A percentile compares a stretch with the other conserved stretches of the same genome.
phyloP scores from a whole-genome alignment of 2,113 vertebrate genomes.

The Origma solitaria region DNA sequence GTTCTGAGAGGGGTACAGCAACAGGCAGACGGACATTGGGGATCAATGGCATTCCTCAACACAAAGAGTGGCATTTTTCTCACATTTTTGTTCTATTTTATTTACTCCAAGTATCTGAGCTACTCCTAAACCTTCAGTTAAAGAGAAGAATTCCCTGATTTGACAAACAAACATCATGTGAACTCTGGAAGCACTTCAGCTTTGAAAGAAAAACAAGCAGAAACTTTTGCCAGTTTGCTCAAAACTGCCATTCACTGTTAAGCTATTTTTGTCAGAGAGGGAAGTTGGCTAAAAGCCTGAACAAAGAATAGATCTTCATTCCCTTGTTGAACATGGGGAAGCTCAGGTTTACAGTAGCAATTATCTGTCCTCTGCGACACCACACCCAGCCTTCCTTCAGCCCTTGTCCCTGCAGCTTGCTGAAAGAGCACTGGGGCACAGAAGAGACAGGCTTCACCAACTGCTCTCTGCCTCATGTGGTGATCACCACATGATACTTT shows the following conservation, averaged over 20 bases:
- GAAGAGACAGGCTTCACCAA: not conserved
- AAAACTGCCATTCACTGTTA: not conserved
- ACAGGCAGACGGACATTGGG: not conserved
- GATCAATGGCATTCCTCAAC: not conserved
- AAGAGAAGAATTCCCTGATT: not conserved
- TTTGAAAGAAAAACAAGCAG: not conserved
- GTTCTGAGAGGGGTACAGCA: not conserved
- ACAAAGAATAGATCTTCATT: not conserved
- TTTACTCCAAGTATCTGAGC: not conserved
- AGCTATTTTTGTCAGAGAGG: not conserved
- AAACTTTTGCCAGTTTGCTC: not conserved
- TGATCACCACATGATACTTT: not conserved
- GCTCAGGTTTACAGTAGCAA: conserved; percentile 4
- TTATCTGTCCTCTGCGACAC: not conserved
- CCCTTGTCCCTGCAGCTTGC: not conserved
- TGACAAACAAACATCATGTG: not conserved
- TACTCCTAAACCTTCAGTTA: not conserved
- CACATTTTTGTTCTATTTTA: not conserved
- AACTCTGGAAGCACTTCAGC: not conserved
- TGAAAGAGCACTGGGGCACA: not conserved
- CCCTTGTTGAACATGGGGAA: not conserved
- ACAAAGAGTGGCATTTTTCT: not conserved
- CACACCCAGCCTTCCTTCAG: not conserved
- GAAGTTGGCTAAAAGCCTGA: conserved; percentile 13
- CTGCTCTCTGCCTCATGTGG: not conserved